Conservation (phyloP, 2,888 invertebrate genomes). For the Oeneis ivallda region DNA sequence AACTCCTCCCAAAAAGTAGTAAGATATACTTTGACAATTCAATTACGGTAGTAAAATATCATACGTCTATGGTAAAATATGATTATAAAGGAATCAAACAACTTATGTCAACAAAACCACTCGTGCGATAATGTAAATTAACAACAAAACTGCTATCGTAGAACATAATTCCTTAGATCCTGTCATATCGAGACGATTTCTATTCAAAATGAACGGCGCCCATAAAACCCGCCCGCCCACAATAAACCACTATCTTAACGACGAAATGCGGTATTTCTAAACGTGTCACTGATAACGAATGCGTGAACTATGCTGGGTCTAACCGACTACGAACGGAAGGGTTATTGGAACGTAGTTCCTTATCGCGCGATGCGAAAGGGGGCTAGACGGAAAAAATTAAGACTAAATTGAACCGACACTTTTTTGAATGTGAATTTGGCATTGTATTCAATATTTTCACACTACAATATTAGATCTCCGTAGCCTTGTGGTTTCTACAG, state of each 20-base stretch:
- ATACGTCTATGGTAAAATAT: too few relatives aligned
- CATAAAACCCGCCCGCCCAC: conserved; percentile 19
- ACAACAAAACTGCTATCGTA: conserved; percentile 10
- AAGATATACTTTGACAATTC: too few relatives aligned
- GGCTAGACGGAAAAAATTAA: too few relatives aligned
- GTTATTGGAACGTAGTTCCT: not conserved
- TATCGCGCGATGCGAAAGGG: too few relatives aligned
- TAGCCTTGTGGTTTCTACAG: too few relatives aligned
- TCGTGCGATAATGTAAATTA: not conserved
- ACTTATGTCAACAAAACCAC: not conserved
- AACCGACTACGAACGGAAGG: too few relatives aligned
- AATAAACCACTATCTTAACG: conserved; percentile 24
- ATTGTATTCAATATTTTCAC: too few relatives aligned
- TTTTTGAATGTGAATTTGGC: too few relatives aligned
- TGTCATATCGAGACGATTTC: conserved; percentile 22
- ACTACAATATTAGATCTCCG: too few relatives aligned
- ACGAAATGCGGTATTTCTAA: conserved; percentile 15
- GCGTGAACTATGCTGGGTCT: not conserved
- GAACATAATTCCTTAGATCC: conserved; percentile 17
- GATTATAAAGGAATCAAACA: not conserved
- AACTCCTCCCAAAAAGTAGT: too few relatives aligned
- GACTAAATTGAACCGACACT: too few relatives aligned
- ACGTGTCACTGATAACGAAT: conserved; percentile 13
- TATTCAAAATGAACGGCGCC: conserved; percentile 28
- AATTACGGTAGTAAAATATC: too few relatives aligned